Evolutionary conservation across 2,888 invertebrate genomes (phyloP), one percentile per base, ranked within the genome.

Genomic region (Icerya purchasi): DNA sequence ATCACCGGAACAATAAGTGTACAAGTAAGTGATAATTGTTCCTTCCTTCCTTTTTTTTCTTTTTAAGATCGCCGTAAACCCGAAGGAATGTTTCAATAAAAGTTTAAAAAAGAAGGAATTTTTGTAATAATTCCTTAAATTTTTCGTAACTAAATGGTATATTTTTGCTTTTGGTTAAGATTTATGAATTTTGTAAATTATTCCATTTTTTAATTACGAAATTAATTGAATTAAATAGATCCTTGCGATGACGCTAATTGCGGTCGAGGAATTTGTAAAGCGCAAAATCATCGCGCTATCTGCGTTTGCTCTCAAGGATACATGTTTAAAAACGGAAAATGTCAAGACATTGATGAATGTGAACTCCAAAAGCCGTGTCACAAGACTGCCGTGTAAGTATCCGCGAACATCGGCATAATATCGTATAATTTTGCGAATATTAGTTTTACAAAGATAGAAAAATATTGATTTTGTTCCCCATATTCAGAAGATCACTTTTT

Each of bases 241-340:
- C 86, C 88, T 61, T 92, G 92, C 67, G 85, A 86, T 65, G 75
- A 78, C 64, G 74, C 80, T 2, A 79, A 79, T 63, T 92, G 92
- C 70, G 83, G 85, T 60, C 84, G 86, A 66, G 92, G 91, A 24
- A 53, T 68, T 72, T 92, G 92, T 72, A 86, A 87, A 75, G 88
- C 89, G 24, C 81, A 86, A 66, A 81, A 83, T 68, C 91, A 91
- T 71, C 77, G 79, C 67, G 85, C 90, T 0, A 81, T 85, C 62
- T 92, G 92, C 72, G 85, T 89, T 24, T 92, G 91, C 73, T 85
- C 87, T 68, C 83, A 84, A 68, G 88, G 89, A 61, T 89, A 91
- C 69, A 83, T 88, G 64, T 81, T 91, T 54, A 91, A 86, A 25
- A 79, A 79, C 56, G 81, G 79, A 58, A 75, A 76, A 59, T 91